phyloP scores from a whole-genome alignment of 2,113 vertebrate species.

The Myotis brandtii region DNA sequence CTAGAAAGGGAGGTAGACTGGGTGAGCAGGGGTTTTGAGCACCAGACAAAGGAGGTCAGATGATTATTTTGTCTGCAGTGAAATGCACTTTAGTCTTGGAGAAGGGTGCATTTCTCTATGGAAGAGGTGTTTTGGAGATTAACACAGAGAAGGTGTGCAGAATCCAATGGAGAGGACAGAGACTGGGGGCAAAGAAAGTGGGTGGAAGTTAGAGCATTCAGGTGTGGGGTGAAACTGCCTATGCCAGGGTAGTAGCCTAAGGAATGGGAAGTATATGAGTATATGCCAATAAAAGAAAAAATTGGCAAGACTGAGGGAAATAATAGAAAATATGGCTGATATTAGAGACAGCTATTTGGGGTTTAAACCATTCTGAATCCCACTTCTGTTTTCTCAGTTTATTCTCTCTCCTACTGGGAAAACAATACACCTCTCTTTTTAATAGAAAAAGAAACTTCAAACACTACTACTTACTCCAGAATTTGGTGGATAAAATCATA shows the following conservation, averaged over 20 bases:
- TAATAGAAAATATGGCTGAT: not conserved
- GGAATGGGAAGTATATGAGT: not conserved
- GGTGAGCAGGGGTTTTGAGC: not conserved
- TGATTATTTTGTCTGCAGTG: not conserved
- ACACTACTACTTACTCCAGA: not conserved
- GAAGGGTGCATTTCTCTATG: not conserved
- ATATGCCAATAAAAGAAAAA: not conserved
- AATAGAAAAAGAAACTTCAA: conserved; percentile 31
- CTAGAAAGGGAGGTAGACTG: not conserved
- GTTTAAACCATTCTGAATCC: conserved; percentile 25
- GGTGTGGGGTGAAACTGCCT: not conserved
- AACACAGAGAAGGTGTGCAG: not conserved
- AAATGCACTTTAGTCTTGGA: not conserved
- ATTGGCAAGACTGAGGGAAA: not conserved
- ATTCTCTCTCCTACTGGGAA: not conserved
- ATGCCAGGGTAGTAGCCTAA: not conserved
- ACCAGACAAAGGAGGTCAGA: not conserved
- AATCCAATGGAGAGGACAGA: not conserved
- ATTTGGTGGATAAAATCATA: conserved; percentile 24
- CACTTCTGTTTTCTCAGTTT: not conserved
- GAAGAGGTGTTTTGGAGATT: not conserved
- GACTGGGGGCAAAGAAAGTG: not conserved
- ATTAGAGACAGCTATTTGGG: not conserved
- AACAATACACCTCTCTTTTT: not conserved
- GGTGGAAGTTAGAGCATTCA: not conserved